Conservation (phyloP, 2,888 invertebrate genomes). For the Lithophane leautieri region DNA sequence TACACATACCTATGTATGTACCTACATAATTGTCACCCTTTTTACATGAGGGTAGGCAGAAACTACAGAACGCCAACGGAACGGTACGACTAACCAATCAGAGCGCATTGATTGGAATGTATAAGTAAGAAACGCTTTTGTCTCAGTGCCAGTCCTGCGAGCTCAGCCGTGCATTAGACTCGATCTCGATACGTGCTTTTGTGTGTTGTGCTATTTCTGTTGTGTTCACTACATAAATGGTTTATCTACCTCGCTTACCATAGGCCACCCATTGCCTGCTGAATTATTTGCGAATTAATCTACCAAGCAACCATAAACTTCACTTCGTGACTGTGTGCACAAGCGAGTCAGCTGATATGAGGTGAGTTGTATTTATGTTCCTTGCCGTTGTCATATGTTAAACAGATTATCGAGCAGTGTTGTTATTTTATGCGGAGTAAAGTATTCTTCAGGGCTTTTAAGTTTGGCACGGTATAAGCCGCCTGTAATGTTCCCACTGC, state of each 20-base stretch:
- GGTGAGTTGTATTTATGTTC: too few species aligned
- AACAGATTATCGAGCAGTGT: too few species aligned
- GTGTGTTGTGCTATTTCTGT: not conserved
- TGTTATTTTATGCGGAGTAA: too few species aligned
- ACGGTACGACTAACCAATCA: too few species aligned
- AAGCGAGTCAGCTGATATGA: not conserved
- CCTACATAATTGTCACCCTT: not conserved
- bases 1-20: not conserved
- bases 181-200: too few species aligned
- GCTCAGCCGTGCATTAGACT: too few species aligned
- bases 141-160: not conserved
- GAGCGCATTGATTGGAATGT: not conserved
- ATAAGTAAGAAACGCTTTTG: not conserved
- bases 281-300: too few species aligned
- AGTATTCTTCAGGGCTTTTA: not conserved
- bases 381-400: too few species aligned
- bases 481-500: too few species aligned
- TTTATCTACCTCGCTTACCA: not conserved
- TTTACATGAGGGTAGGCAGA: not conserved
- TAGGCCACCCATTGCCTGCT: too few species aligned
- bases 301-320: not conserved
- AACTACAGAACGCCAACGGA: not conserved
- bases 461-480: too few species aligned
- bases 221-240: not conserved
- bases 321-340: not conserved